Percentiles rank a stretch among this genome's conserved stretches.
Evolutionary conservation across 2,888 invertebrate genomes (phyloP).

Genomic region (Syrista parreyssii): DNA sequence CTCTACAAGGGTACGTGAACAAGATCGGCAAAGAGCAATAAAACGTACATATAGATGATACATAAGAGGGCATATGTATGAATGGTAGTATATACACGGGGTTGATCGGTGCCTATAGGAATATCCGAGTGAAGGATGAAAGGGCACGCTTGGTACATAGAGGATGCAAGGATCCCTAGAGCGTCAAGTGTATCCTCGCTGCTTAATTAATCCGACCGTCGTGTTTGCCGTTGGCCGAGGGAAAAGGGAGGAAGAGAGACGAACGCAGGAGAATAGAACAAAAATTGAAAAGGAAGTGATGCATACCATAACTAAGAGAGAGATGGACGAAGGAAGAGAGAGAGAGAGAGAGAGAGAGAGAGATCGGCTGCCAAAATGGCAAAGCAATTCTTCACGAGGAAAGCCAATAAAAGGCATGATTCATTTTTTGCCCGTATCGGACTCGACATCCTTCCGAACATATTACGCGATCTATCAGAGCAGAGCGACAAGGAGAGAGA

Average conservation of each 20-base stretch:
- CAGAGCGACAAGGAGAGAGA: slow-evolving; percentile 25
- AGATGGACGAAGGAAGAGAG: background rate
- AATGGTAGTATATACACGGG: background rate
- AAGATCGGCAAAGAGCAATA: background rate
- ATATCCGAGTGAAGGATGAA: background rate
- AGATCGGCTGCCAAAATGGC: background rate
- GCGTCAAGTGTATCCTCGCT: slow-evolving; percentile 9
- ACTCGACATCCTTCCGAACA: slow-evolving; percentile 31
- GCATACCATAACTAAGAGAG: background rate
- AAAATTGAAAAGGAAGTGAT: background rate
- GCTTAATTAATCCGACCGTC: slow-evolving; percentile 40
- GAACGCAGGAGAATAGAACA: background rate
- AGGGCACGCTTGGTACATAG: background rate
- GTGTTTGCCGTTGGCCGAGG: slow-evolving; percentile 6
- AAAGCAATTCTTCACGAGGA: slow-evolving; percentile 6
- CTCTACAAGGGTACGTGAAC: background rate
- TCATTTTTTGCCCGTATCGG: slow-evolving; percentile 24
- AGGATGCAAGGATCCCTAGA: slow-evolving; percentile 2
- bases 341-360: too few species aligned
- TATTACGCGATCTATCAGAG: slow-evolving; percentile 43
- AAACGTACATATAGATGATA: background rate
- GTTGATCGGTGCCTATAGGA: background rate
- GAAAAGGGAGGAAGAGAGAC: background rate
- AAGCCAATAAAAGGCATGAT: slow-evolving; percentile 33
- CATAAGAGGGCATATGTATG: background rate